Conservation (phyloP, 2,888 invertebrate genomes). For the Acronicta aceris region DNA sequence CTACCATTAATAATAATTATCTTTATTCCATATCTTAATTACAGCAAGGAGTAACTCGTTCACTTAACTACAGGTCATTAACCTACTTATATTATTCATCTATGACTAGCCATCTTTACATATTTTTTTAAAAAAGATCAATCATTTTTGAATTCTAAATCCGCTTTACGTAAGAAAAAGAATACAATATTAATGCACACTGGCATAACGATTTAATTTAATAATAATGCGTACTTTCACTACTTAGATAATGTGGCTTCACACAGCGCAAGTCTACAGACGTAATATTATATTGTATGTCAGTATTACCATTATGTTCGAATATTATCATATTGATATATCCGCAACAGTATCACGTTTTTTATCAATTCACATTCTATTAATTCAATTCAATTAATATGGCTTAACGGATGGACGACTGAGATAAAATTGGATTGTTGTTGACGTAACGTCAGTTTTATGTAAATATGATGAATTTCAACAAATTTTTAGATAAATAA, state of each 20-base stretch:
- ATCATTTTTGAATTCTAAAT: slow-evolving; percentile 19
- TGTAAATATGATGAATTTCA: slow-evolving; percentile 27
- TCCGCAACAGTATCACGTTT: slow-evolving; percentile 21
- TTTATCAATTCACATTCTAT: slow-evolving; percentile 16
- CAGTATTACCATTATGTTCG: slow-evolving; percentile 11
- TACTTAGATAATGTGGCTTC: slow-evolving; percentile 32
- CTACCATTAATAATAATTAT: slow-evolving; percentile 22
- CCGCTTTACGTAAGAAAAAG: slow-evolving; percentile 40
- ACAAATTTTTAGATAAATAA: slow-evolving; percentile 12
- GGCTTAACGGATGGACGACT: neutral
- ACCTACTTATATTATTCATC: slow-evolving; percentile 32
- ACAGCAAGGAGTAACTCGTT: slow-evolving; percentile 13
- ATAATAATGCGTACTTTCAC: slow-evolving; percentile 52
- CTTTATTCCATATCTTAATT: slow-evolving; percentile 30
- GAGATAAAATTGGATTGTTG: slow-evolving; percentile 21
- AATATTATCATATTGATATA: slow-evolving; percentile 12
- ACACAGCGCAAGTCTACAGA: slow-evolving; percentile 5
- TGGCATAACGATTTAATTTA: slow-evolving; percentile 37
- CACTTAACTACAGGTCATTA: slow-evolving; percentile 36
- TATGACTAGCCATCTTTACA: slow-evolving; percentile 28
- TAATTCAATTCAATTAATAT: slow-evolving; percentile 18
- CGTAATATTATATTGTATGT: slow-evolving; percentile 19
- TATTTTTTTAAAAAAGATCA: slow-evolving; percentile 25
- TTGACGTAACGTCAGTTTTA: slow-evolving; percentile 26
- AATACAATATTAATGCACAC: slow-evolving; percentile 21